Conservation (phyloP, 2,797 vertebrate genomes). For the Sebastes vulpes region DNA sequence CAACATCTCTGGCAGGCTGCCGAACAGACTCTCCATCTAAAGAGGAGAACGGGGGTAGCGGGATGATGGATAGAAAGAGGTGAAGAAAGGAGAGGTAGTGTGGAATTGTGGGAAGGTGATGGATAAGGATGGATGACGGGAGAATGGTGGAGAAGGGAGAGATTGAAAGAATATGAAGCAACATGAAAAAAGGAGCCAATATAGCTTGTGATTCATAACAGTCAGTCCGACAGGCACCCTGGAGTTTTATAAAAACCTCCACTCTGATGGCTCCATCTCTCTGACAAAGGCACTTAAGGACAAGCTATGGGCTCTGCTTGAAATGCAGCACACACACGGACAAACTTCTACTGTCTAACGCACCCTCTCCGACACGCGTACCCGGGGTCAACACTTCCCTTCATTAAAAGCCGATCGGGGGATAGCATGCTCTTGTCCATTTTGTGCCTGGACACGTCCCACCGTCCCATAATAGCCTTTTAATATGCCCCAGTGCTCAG, state of each 20-base stretch:
- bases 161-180: slow-evolving; percentile 19
- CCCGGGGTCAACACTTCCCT: slow-evolving; percentile 31
- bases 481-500: slow-evolving; percentile 74
- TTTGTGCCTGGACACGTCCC: slow-evolving; percentile 61
- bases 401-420: slow-evolving; percentile 68
- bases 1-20: slow-evolving; percentile 97
- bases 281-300: slow-evolving; percentile 61
- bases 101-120: slow-evolving; percentile 19
- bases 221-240: slow-evolving; percentile 45
- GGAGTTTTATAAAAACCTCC: slow-evolving; percentile 54
- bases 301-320: slow-evolving; percentile 15
- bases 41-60: neutral
- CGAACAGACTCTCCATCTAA: slow-evolving; percentile 98
- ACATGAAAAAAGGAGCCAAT: neutral
- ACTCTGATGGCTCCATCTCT: slow-evolving; percentile 61
- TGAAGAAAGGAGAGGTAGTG: neutral
- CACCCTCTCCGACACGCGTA: neutral
- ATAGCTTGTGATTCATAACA: slow-evolving; percentile 64
- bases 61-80: neutral
- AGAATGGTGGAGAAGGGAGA: neutral
- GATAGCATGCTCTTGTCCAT: slow-evolving; percentile 48
- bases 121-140: slow-evolving; percentile 13
- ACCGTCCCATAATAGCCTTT: slow-evolving; percentile 70
- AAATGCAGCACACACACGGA: slow-evolving; percentile 14
- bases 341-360: neutral